Base-by-base conservation (phyloP, 2,888 invertebrate species). In the Apamea epomidion region DNA sequence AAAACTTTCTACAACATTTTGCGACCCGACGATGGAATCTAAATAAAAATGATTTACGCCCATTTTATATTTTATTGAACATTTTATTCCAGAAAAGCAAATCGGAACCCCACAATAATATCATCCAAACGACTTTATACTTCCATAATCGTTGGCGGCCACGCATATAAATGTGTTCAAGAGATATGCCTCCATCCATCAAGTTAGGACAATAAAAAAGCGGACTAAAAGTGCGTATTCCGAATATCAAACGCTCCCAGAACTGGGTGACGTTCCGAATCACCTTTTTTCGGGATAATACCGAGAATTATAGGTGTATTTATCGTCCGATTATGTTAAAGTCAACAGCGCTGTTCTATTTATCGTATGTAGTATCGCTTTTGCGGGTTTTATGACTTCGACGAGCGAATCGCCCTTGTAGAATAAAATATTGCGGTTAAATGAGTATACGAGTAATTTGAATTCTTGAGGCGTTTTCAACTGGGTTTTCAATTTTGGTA, bases 311-410 rank as follows among this genome's bases (percentile, higher is more conserved):
- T 90, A 85, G 78, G 83, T 80, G 76, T 87, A 89, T 90, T 89
- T 90, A 89, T 86, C 71, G 89, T 83, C 69, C 68, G 84, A 87
- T 89, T 89, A 89, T 89, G 89, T 79, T 84, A 89, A 90, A 89
- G 80, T 89, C 83, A 82, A 87, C 81, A 82, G 68, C 62, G 14
- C 45, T 54, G 70, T 51, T 76, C 77, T 84, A 80, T 88, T 80
- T 85, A 80, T 84, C 62, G 78, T 80, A 70, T 79, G 42, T 77
- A 75, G 85, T 85, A 85, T 83, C 68, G 81, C 21, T 83, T 78
- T 69, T 81, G 67, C 45, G 78, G 70, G 29, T 78, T 80, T 83
- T 82, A 87, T 68, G 79, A 71, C 51, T 73, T 77, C 76, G 60
- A 71, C 74, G 81, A 86, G 69, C 67, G 76, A 78, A 76, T 75